These are phyloP conservation scores for Griposia aprilina DNA, from an alignment of 2,888 invertebrate species.

Conservation along the genomic window DNA sequence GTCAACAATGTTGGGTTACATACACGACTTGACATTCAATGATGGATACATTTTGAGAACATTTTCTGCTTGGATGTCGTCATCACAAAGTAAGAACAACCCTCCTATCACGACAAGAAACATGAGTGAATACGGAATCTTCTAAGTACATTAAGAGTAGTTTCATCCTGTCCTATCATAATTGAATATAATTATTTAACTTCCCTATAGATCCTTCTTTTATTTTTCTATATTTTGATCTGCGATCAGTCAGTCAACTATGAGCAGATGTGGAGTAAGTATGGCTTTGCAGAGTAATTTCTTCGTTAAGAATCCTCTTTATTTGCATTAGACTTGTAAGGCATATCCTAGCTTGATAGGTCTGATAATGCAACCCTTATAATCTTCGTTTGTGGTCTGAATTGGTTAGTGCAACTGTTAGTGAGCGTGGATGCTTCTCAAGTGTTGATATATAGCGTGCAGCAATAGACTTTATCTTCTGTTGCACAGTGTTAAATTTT, in stretches of 20 bases:
- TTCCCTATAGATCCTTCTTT: background rate
- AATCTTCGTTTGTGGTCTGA: background rate
- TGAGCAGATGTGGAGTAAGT: background rate
- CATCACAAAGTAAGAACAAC: background rate
- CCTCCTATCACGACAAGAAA: background rate
- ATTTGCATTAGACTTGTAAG: background rate
- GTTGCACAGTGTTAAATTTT: background rate
- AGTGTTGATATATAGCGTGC: background rate
- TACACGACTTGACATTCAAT: conserved; percentile 10
- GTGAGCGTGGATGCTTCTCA: background rate
- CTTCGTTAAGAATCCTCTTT: background rate
- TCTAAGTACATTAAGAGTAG: background rate
- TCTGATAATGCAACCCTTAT: background rate
- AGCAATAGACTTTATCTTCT: background rate
- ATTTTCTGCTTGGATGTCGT: background rate
- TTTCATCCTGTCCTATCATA: background rate
- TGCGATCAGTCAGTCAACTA: background rate
- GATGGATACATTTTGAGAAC: conserved; percentile 12
- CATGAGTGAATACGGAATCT: background rate
- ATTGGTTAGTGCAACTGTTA: background rate
- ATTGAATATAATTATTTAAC: background rate
- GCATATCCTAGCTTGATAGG: background rate
- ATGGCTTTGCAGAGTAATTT: background rate
- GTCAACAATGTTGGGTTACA: conserved; percentile 26
- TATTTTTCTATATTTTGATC: no score